Evolutionary conservation across 2,888 invertebrate species (phyloP).

Genomic region (Sepioteuthis lessoniana): DNA sequence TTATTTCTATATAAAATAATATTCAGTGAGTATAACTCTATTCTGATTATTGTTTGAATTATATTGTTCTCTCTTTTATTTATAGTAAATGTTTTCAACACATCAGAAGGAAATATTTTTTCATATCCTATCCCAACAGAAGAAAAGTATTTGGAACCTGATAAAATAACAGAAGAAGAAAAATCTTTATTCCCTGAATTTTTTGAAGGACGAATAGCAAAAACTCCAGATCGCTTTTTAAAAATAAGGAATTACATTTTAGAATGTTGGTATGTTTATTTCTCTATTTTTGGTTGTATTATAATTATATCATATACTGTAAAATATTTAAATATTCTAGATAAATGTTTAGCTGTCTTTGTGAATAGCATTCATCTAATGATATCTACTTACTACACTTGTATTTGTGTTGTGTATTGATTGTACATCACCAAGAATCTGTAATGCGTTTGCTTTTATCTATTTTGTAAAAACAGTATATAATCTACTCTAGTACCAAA

Average conservation of each 20-base stretch:
- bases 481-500: too few species aligned
- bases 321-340: too few species aligned
- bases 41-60: not conserved
- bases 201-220: conserved; percentile 78
- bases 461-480: too few species aligned
- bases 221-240: conserved; percentile 79
- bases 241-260: conserved; percentile 80
- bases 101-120: not conserved
- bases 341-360: too few species aligned
- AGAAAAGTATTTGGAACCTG: conserved; percentile 75
- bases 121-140: conserved; percentile 71
- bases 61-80: not conserved
- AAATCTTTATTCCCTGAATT: conserved; percentile 79
- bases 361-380: too few species aligned
- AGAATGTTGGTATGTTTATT: conserved; percentile 76
- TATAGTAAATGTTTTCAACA: not conserved
- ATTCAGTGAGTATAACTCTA: not conserved
- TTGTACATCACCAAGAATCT: too few species aligned
- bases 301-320: not conserved
- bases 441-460: too few species aligned
- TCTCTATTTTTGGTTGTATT: not conserved
- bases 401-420: too few species aligned
- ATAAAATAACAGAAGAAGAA: conserved; percentile 78
- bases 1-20: not conserved
- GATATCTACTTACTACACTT: too few species aligned